phyloP scores from a whole-genome alignment of 2,888 invertebrate genomes.

The Iselma pallidipennis region DNA sequence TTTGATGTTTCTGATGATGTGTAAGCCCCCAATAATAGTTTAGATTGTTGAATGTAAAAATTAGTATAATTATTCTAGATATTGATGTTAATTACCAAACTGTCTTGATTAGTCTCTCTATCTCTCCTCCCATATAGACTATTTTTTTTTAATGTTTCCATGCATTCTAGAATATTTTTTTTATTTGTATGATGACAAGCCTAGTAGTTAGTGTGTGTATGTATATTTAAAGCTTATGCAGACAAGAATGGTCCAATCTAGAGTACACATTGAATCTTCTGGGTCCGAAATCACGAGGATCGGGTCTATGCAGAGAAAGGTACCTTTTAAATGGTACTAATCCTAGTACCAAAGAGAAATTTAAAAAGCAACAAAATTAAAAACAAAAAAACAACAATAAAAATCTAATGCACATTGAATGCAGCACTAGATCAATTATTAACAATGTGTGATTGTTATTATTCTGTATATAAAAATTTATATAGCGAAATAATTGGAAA shows the following conservation, averaged over 20 bases:
- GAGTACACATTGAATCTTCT: slow-evolving; percentile 55
- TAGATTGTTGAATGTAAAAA: too few species aligned
- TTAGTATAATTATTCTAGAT: too few species aligned
- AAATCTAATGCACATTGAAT: slow-evolving; percentile 48
- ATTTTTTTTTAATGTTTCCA: too few species aligned
- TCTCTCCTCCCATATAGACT: too few species aligned
- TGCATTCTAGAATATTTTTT: background rate
- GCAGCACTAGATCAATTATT: slow-evolving; percentile 50
- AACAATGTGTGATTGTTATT: slow-evolving; percentile 28
- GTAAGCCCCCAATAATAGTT: background rate
- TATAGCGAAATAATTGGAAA: background rate
- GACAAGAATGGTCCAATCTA: slow-evolving; percentile 55
- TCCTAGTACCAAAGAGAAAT: slow-evolving; percentile 32
- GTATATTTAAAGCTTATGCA: slow-evolving; percentile 51
- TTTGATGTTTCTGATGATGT: background rate
- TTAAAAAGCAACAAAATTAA: background rate
- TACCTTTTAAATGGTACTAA: slow-evolving; percentile 49
- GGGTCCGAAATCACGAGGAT: slow-evolving; percentile 54
- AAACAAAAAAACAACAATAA: background rate
- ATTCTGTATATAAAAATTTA: slow-evolving; percentile 15
- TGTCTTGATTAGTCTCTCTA: slow-evolving; percentile 30
- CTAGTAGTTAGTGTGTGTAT: slow-evolving; percentile 47
- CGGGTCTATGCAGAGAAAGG: slow-evolving; percentile 62
- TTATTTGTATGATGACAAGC: slow-evolving; percentile 17
- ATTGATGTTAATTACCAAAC: slow-evolving; percentile 12